Evolutionary conservation across 2,113 vertebrate species (phyloP).

Genomic region (Xyliphius kryptos): DNA sequence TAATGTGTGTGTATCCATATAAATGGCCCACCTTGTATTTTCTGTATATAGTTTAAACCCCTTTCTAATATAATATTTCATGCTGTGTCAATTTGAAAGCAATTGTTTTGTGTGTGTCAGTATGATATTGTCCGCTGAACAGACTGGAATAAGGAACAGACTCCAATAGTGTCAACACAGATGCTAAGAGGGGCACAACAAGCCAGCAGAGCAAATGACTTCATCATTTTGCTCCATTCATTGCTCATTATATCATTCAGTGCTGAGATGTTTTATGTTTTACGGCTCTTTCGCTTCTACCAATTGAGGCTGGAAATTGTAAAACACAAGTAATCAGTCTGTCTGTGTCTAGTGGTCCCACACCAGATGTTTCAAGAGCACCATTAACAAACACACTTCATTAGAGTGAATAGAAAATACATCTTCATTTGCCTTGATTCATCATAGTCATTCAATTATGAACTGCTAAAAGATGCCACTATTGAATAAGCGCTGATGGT

Average conservation of each 20-base stretch:
- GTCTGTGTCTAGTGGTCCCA: slow-evolving; percentile 18
- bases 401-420: background rate
- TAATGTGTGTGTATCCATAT: too few relatives aligned
- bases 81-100: slow-evolving; percentile 1
- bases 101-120: slow-evolving; percentile 5
- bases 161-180: slow-evolving; percentile 26
- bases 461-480: too few relatives aligned
- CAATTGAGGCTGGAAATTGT: slow-evolving; percentile 21
- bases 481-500: too few relatives aligned
- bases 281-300: slow-evolving; percentile 14
- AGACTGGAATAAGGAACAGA: slow-evolving; percentile 19
- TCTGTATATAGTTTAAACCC: too few relatives aligned
- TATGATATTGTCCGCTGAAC: slow-evolving; percentile 16
- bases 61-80: background rate
- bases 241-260: slow-evolving; percentile 21
- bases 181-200: slow-evolving; percentile 27
- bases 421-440: slow-evolving; percentile 21
- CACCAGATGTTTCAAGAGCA: slow-evolving; percentile 14
- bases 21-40: too few relatives aligned
- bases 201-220: slow-evolving; percentile 26
- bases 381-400: background rate
- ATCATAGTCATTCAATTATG: too few relatives aligned
- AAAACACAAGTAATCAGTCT: slow-evolving; percentile 22
- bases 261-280: slow-evolving; percentile 26
- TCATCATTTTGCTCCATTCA: slow-evolving; percentile 23